These are phyloP conservation scores for Drosophila barbarae DNA, from an alignment of 2,888 invertebrate genomes.

Conservation along the genomic window DNA sequence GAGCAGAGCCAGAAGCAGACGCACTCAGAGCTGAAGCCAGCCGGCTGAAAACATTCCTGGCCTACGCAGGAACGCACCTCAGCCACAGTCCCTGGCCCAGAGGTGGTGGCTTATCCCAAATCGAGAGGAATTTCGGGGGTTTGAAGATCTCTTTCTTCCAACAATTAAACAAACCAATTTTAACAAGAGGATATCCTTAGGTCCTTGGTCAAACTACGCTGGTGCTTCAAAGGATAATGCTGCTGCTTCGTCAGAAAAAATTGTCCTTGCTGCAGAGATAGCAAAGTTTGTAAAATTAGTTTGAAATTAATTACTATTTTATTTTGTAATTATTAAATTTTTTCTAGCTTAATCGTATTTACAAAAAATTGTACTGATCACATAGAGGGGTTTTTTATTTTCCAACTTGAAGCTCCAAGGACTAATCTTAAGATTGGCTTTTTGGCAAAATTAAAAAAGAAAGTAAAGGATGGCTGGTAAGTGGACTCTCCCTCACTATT, in stretches of 20 bases:
- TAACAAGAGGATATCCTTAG: background rate
- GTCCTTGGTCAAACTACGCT: background rate
- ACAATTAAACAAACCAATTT: background rate
- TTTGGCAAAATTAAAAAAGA: no score
- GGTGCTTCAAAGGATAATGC: background rate
- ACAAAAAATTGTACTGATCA: background rate
- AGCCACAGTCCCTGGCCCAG: background rate
- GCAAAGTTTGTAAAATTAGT: no score
- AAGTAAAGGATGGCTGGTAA: background rate
- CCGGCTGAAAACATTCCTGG: slow-evolving; percentile 37
- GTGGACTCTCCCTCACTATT: background rate
- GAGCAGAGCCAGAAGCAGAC: slow-evolving; percentile 4
- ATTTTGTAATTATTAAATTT: no score
- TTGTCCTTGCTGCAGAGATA: no score
- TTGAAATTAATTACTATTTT: no score
- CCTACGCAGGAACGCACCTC: slow-evolving; percentile 32
- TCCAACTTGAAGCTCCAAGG: background rate
- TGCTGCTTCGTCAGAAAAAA: no score
- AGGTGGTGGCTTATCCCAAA: slow-evolving; percentile 9
- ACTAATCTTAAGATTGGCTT: background rate
- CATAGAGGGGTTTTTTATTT: background rate
- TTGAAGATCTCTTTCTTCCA: background rate
- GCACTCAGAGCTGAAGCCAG: slow-evolving; percentile 7
- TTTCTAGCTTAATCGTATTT: no score
- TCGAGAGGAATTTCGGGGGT: slow-evolving; percentile 5